Conservation (phyloP, 2,797 vertebrate species). For the Alcedo atthis region DNA sequence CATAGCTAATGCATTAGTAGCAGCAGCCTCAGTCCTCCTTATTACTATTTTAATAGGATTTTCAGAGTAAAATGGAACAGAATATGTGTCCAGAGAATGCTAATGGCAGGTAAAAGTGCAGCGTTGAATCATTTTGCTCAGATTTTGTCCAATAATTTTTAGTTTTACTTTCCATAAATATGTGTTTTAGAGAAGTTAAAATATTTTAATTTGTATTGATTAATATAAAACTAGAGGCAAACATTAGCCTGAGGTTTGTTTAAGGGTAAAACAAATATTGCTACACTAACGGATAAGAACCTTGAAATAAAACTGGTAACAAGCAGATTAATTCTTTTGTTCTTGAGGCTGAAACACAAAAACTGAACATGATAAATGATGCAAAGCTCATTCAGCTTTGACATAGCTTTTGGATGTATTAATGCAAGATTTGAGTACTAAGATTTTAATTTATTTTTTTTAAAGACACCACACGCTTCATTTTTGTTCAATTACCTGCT, state of each 20-base stretch:
- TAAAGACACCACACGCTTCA: not conserved
- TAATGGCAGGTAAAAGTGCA: not conserved
- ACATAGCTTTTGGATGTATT: not conserved
- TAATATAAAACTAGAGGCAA: not conserved
- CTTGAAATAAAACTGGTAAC: not conserved
- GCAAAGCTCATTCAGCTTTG: not conserved
- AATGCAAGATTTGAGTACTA: not conserved
- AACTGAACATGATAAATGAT: not conserved
- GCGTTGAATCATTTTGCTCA: not conserved
- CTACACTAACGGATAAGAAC: not conserved
- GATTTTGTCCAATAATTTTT: not conserved
- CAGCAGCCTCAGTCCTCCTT: not conserved
- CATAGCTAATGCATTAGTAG: not conserved
- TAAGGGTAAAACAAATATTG: not conserved
- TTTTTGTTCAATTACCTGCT: not conserved
- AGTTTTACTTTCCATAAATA: not conserved
- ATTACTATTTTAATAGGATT: conserved; percentile 18
- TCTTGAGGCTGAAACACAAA: not conserved
- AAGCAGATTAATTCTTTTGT: not conserved
- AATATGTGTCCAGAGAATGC: not conserved
- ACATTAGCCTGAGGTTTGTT: not conserved
- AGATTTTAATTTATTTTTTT: not conserved
- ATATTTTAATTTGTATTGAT: not conserved
- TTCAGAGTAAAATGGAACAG: not conserved
- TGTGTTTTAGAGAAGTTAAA: not conserved